These are phyloP conservation scores for Myotis lucifugus DNA, from an alignment of 2,113 vertebrate genomes.

Conservation along the genomic window DNA sequence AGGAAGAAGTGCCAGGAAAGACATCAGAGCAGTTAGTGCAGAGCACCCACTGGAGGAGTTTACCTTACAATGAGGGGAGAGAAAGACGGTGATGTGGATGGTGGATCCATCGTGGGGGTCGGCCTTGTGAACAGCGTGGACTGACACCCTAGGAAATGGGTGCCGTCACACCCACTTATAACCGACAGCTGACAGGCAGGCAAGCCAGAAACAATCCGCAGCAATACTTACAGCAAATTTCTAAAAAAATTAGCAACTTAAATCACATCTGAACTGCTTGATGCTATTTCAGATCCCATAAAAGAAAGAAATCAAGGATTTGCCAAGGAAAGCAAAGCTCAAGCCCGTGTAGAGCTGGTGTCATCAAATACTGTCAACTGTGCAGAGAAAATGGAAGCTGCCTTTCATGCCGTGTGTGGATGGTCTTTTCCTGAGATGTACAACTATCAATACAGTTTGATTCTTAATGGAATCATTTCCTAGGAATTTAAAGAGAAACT, in stretches of 20 bases:
- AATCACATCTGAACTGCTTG: not conserved
- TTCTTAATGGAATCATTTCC: not conserved
- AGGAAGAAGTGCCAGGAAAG: not conserved
- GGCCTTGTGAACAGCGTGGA: not conserved
- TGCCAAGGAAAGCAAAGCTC: not conserved
- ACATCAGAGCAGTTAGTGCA: not conserved
- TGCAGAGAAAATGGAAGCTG: not conserved
- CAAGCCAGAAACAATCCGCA: not conserved
- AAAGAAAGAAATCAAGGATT: not conserved
- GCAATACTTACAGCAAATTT: not conserved
- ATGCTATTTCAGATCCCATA: not conserved
- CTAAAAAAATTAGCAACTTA: not conserved
- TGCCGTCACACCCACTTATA: not conserved
- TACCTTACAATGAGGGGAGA: not conserved
- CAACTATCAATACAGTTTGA: not conserved
- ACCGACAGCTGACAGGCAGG: not conserved
- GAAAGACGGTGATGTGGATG: not conserved
- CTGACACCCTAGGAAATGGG: not conserved
- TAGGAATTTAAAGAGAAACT: not conserved
- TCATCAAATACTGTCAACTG: not conserved
- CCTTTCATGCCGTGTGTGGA: too few species aligned
- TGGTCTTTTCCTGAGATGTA: not conserved
- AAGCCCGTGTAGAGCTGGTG: not conserved
- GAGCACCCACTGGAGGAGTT: not conserved
- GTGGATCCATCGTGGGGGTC: not conserved